Evolutionary conservation across 2,888 invertebrate species (phyloP), one percentile per base, ranked within the genome.

Genomic region (Drosophila testacea): DNA sequence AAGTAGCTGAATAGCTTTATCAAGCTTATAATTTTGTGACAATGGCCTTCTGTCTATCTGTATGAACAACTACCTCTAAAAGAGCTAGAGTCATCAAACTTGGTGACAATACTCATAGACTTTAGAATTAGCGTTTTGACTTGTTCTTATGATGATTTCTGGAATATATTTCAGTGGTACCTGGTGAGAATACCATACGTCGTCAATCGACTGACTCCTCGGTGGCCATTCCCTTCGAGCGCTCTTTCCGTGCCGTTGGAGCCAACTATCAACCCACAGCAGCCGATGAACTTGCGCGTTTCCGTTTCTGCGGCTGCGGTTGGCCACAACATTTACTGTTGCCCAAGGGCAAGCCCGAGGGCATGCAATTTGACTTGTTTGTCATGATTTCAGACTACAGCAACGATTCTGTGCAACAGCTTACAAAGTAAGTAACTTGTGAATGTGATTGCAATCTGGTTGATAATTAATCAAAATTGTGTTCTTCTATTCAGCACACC

Each of bases 251-350:
- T 4, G 94, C 95, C 83, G 90, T 96, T 73, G 95, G 96, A 79
- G 88, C 90, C 0, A 92, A 90, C 27, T 93, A 95, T 10, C 95
- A 95, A 0, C 92, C 92, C 0, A 87, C 73, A 3, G 81, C 79
- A 7, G 91, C 93, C 0, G 92, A 92, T 3, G 91, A 92, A 3
- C 92, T 94, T 0, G 93, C 93, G 0, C 91, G 93, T 56, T 96
- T 96, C 93, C 95, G 96, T 93, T 96, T 96, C 94, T 97, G 97
- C 93, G 97, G 97, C 69, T 97, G 97, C 86, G 97, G 97, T 55
- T 97, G 97, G 96, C 97, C 97, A 0, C 95, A 96, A 69, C 96
- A 97, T 92, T 94, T 97, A 94, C 93, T 97, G 6, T 79, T 96
- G 38, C 96, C 97, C 0, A 96, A 95, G 92, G 97, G 97, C 4